phyloP scores from a whole-genome alignment of 2,888 invertebrate species.

The Eilema sororculum region DNA sequence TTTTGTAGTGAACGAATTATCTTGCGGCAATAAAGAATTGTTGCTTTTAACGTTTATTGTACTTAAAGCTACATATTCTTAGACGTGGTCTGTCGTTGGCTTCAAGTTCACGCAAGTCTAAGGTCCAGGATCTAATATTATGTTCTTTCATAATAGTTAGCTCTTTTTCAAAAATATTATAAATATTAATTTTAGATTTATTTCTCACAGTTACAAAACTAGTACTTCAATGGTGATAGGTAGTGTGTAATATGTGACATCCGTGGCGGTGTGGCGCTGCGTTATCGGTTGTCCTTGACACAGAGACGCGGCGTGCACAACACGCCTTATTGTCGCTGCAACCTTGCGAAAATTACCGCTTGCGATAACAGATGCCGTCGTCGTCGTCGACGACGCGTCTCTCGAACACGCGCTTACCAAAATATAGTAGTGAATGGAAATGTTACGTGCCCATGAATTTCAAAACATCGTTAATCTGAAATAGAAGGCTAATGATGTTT shows the following conservation, averaged over 20 bases:
- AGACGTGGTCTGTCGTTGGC: not conserved
- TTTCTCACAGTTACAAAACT: slow-evolving; percentile 8
- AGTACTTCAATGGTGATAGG: slow-evolving; percentile 48
- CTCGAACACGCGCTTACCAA: slow-evolving; percentile 58
- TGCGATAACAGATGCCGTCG: slow-evolving; percentile 74
- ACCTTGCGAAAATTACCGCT: slow-evolving; percentile 83
- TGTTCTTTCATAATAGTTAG: not conserved
- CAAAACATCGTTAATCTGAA: slow-evolving; percentile 55
- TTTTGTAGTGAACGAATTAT: not conserved
- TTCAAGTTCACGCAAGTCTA: not conserved
- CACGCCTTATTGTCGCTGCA: slow-evolving; percentile 81
- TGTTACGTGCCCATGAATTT: slow-evolving; percentile 58
- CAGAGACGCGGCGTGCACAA: slow-evolving; percentile 83
- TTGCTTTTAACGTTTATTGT: not conserved
- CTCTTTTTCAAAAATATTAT: not conserved
- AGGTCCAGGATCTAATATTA: not conserved
- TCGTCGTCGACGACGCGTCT: slow-evolving; percentile 56
- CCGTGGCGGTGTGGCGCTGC: slow-evolving; percentile 68
- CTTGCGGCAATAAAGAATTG: slow-evolving; percentile 2
- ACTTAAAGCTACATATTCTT: not conserved
- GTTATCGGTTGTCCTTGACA: slow-evolving; percentile 86
- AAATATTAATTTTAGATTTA: not conserved
- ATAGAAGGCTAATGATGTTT: slow-evolving; percentile 56
- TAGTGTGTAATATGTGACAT: slow-evolving; percentile 58
- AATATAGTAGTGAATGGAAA: slow-evolving; percentile 64